phyloP scores from a whole-genome alignment of 1,140 invertebrate species.

The Ericerus pela region DNA sequence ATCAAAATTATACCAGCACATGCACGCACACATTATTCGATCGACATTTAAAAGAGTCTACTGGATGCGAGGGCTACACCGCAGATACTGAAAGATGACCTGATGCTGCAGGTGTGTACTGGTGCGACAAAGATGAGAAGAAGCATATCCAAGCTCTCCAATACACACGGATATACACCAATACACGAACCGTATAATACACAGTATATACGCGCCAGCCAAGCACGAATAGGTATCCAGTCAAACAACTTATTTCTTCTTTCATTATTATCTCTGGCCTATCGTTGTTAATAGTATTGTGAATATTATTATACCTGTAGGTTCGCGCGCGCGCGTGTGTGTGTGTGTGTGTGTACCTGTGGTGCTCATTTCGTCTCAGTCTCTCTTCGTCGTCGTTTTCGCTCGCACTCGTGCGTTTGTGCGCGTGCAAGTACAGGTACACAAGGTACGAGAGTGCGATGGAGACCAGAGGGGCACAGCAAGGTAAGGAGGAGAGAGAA shows the following conservation, averaged over 20 bases:
- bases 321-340: background rate
- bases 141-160: background rate
- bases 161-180: too few relatives aligned
- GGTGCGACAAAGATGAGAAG: slow-evolving; percentile 7
- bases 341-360: too few relatives aligned
- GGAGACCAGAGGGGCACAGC: too few relatives aligned
- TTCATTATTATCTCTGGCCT: slow-evolving; percentile 5
- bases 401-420: too few relatives aligned
- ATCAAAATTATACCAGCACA: slow-evolving; percentile 7
- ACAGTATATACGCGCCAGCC: too few relatives aligned
- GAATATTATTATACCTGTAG: too few relatives aligned
- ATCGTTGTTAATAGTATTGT: slow-evolving; percentile 8
- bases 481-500: too few relatives aligned
- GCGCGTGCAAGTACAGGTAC: too few relatives aligned
- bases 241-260: slow-evolving; percentile 10
- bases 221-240: slow-evolving; percentile 9
- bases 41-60: slow-evolving; percentile 11
- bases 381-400: too few relatives aligned
- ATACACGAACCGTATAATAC: too few relatives aligned
- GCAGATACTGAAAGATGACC: slow-evolving; percentile 9
- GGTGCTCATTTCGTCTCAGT: too few relatives aligned
- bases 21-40: background rate
- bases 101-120: slow-evolving; percentile 7
- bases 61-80: slow-evolving; percentile 6
- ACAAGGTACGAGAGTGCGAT: too few relatives aligned